A percentile compares a stretch with the other conserved stretches of the same genome.
Conservation (phyloP, 2,113 vertebrate species). For the Pterocles orientalis region DNA sequence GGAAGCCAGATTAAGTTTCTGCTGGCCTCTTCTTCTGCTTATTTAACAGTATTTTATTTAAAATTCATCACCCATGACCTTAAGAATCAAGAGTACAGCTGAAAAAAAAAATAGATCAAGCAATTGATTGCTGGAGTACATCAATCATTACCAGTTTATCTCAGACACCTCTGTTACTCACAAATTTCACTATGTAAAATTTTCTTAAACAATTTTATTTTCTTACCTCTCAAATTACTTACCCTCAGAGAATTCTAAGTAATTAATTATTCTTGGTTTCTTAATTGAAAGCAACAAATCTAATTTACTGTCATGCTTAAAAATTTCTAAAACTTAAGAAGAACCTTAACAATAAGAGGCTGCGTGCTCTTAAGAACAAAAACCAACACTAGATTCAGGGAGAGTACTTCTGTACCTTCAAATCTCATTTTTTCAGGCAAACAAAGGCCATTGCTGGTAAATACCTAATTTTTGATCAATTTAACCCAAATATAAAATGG, state of each 20-base stretch:
- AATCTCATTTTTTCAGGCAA: not conserved
- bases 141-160: not conserved
- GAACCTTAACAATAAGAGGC: not conserved
- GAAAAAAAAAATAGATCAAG: not conserved
- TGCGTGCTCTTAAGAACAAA: not conserved
- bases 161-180: not conserved
- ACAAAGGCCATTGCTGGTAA: not conserved
- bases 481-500: not conserved
- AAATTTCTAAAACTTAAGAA: not conserved
- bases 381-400: not conserved
- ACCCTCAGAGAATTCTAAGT: not conserved
- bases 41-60: conserved; percentile 27
- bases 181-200: not conserved
- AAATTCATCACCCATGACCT: conserved; percentile 23
- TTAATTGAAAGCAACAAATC: not conserved
- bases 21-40: not conserved
- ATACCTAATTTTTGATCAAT: not conserved
- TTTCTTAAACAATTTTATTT: not conserved
- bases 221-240: not conserved
- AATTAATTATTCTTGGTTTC: not conserved
- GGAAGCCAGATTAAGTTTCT: conserved; percentile 27
- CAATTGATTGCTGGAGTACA: not conserved
- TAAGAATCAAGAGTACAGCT: not conserved
- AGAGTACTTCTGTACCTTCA: not conserved
- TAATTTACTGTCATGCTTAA: not conserved